These are phyloP conservation scores for Stigmatopora nigra DNA, from an alignment of 2,113 vertebrate species.

Conservation along the genomic window DNA sequence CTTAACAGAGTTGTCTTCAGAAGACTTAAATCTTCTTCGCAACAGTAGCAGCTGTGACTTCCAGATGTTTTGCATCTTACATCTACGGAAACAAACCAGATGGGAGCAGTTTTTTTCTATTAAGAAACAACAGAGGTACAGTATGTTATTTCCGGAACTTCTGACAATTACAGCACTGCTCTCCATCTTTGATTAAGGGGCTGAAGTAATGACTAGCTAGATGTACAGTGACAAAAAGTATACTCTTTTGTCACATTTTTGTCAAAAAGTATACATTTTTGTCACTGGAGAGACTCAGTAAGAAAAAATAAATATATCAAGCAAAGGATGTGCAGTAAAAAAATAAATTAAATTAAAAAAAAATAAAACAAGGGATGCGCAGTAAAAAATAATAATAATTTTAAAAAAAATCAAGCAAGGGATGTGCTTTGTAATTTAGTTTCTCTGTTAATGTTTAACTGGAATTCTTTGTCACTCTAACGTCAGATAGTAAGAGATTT, in stretches of 20 bases:
- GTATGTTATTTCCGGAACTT: constrained; percentile 38
- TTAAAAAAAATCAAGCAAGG: background rate
- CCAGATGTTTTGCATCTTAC: constrained; percentile 53
- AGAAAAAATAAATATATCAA: constrained; percentile 20
- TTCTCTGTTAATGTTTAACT: constrained; percentile 12
- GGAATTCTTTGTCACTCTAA: background rate
- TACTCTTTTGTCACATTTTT: constrained; percentile 34
- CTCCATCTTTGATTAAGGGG: constrained; percentile 35
- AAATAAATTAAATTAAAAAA: too few species aligned
- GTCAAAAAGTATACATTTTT: constrained; percentile 23
- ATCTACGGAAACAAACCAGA: constrained; percentile 51
- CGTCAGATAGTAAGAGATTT: background rate
- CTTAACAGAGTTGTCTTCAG: constrained; percentile 28
- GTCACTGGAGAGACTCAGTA: constrained; percentile 8
- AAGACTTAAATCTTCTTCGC: constrained; percentile 37
- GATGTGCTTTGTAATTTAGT: constrained; percentile 36
- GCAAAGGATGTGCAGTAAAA: constrained; percentile 17
- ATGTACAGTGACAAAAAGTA: constrained; percentile 5
- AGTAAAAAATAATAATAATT: too few species aligned
- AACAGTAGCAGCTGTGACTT: constrained; percentile 42
- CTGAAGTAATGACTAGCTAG: constrained; percentile 54
- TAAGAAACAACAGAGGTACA: constrained; percentile 38
- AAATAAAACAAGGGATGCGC: constrained; percentile 7
- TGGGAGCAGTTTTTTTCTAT: constrained; percentile 33
- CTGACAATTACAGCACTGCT: constrained; percentile 43